These are phyloP conservation scores for Noctua janthina DNA, from an alignment of 2,888 invertebrate species.

Conservation along the genomic window DNA sequence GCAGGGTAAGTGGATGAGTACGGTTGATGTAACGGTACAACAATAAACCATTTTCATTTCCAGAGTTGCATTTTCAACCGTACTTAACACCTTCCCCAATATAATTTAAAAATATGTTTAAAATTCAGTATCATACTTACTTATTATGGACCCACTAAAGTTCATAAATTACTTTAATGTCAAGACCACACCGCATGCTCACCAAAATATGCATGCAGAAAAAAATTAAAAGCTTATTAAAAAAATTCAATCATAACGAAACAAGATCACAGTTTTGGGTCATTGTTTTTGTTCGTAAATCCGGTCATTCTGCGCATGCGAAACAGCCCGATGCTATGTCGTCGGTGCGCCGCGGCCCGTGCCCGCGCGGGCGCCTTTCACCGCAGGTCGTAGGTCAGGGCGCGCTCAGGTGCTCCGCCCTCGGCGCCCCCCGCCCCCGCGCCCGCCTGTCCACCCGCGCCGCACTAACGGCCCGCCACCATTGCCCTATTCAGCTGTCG, in stretches of 20 bases:
- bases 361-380: conserved; percentile 89
- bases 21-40: background rate
- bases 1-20: background rate
- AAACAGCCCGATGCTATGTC: conserved; percentile 83
- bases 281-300: conserved; percentile 78
- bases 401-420: conserved; percentile 90
- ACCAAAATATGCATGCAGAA: conserved; percentile 18
- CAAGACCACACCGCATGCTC: conserved; percentile 55
- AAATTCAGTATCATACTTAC: conserved; percentile 30
- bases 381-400: conserved; percentile 90
- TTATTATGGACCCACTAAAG: conserved; percentile 33
- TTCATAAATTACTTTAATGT: conserved; percentile 55
- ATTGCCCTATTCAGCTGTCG: conserved; percentile 89
- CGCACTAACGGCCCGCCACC: conserved; percentile 83
- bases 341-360: conserved; percentile 73
- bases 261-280: conserved; percentile 68
- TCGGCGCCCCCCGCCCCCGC: conserved; percentile 72
- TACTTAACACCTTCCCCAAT: conserved; percentile 1
- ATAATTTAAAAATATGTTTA: background rate
- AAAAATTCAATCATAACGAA: conserved; percentile 61
- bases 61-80: background rate
- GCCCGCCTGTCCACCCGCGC: conserved; percentile 70
- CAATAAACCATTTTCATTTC: background rate
- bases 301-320: conserved; percentile 80
- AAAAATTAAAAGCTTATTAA: conserved; percentile 37